Base-by-base conservation (phyloP, 1,140 invertebrate genomes). In the Aphis craccivora region DNA sequence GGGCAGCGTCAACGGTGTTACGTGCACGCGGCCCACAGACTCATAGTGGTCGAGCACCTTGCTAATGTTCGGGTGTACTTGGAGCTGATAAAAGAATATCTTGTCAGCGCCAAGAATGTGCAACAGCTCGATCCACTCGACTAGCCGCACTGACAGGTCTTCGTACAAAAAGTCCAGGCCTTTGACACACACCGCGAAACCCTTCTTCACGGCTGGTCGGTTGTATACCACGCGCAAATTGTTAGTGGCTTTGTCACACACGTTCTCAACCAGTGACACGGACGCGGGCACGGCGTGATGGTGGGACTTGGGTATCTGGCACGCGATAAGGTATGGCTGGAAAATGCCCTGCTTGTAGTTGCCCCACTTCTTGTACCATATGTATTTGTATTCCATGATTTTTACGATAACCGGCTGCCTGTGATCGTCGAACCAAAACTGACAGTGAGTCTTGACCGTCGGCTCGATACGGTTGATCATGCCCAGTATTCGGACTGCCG, bases 111-210 rank as follows among this genome's bases (percentile, higher is more conserved):
- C 98, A 14, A 99, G 95, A 11, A 98, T 96, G 43, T 96, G 96
- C 1, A 99, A 95, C 76, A 99, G 95, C 95, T 99, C 98, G 94
- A 99, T 97, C 99, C 99, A 99, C 95, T 99, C 98, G n/a, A 99
- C 97, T 11, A 99, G 95, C 25, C 98, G 96, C 0, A 98, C 97
- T 1, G 98, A 98, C 0, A 99, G 95, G 95, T 99, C 98, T 94
- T 99, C 98, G 95, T 98, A 97, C 0, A 98, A 96, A 94, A 99
- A 99, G 95, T 99, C 98, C 25, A 99, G 95, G 0, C 96, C 99
- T 96, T 99, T 99, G 35, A 99, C 98, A 95, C 99, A 99, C 1
- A 99, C 98, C 1, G 98, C 98, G 95, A 99, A 99, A 2, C 97
- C 97, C 94, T 97, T 97, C 94, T 98, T 97, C 76, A 96, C 53